Base-by-base conservation (phyloP, 2,113 vertebrate genomes). In the Onychostruthus taczanowskii region DNA sequence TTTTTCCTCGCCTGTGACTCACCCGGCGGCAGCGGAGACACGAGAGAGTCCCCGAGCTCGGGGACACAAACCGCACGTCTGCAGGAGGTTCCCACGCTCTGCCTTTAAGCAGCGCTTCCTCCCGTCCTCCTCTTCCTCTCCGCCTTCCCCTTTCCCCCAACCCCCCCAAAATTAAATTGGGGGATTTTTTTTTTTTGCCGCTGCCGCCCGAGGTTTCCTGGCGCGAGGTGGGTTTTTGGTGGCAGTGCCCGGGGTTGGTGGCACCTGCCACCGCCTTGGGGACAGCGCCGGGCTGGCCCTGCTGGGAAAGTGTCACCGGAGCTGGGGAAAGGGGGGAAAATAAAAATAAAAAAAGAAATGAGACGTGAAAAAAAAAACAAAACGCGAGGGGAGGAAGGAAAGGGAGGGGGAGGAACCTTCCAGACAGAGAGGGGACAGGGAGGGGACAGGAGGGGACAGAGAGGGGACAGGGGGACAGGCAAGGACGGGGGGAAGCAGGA, bases 21-120 rank as follows among this genome's bases (percentile, higher is more conserved):
- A 98, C 92, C 94, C 87, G 68, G 90, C 89, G 80, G 93, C 80
- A 96, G 95, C 88, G 47, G 28, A 94, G 97, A 95, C 96, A 87
- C 96, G 21, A 86, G 86, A 97, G 98, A 9, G 43, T n/a, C 30
- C 28, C 43, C 10, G 30, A 6, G 63, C 14, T 4, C 41, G 64
- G 80, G 96, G 98, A 98, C 98, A 19, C 39, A 28, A 44, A 74
- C 52, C 97, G 67, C 98, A 97, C 85, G 97, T 96, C 98, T 96
- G 97, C 97, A 96, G 96, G 84, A 93, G 97, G 96, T 98, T 98
- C 98, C 97, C 98, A 98, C 98, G 98, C 84, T 95, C 95, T 18
- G 78, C 68, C 97, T 96, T 97, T 96, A 96, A 98, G 83, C 86
- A 7, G 21, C 61, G 72, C 75, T 77, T 69, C 89, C 84, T 80